These are phyloP conservation scores for Zingel zingel DNA, from an alignment of 2,113 vertebrate genomes.

Conservation along the genomic window DNA sequence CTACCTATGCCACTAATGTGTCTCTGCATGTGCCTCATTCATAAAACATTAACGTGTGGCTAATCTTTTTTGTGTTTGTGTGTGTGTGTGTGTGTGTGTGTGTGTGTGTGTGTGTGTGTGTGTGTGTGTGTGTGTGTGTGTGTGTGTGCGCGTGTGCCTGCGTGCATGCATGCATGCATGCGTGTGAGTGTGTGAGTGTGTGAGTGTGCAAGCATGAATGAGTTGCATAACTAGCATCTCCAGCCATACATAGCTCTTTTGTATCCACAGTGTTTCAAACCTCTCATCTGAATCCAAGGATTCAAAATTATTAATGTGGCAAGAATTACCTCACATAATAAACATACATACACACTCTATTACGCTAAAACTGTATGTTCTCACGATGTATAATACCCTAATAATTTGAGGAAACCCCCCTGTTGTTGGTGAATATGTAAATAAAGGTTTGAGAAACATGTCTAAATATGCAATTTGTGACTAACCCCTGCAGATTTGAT, in stretches of 20 bases:
- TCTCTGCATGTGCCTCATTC: slow-evolving; percentile 61
- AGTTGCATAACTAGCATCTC: slow-evolving; percentile 67
- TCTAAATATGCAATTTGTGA: slow-evolving; percentile 48
- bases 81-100: background rate
- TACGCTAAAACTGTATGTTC: background rate
- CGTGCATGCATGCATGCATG: background rate
- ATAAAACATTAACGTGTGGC: slow-evolving; percentile 55
- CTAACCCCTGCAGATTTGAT: slow-evolving; percentile 60
- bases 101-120: too few relatives aligned
- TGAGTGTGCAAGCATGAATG: slow-evolving; percentile 45
- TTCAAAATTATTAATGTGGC: slow-evolving; percentile 38
- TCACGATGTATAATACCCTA: background rate
- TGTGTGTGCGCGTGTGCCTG: background rate
- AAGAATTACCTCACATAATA: slow-evolving; percentile 7
- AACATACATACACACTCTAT: slow-evolving; percentile 26
- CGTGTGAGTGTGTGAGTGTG: slow-evolving; percentile 13
- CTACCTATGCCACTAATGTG: slow-evolving; percentile 19
- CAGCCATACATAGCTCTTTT: slow-evolving; percentile 62
- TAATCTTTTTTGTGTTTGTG: slow-evolving; percentile 4
- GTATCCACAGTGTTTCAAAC: slow-evolving; percentile 35
- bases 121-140: background rate
- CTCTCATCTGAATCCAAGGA: slow-evolving; percentile 40
- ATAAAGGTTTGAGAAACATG: slow-evolving; percentile 28
- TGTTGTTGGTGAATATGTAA: slow-evolving; percentile 33
- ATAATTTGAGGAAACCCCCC: slow-evolving; percentile 39